Evolutionary conservation across 2,888 invertebrate genomes (phyloP).

Genomic region (Luperina testacea): DNA sequence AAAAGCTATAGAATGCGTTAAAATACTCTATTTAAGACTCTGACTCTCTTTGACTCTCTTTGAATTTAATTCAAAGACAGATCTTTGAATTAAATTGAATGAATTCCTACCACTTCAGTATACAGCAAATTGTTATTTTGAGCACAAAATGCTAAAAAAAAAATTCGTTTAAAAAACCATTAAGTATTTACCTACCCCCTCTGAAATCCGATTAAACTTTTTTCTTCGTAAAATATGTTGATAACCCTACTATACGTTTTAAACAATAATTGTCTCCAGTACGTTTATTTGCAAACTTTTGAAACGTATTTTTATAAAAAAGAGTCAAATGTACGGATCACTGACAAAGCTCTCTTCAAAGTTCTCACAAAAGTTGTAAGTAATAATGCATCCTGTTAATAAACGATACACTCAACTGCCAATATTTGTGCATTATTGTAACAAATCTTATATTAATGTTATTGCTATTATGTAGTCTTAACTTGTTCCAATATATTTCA

Average conservation of each 20-base stretch:
- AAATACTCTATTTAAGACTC: conserved; percentile 2
- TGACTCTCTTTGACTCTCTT: not conserved
- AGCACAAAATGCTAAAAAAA: not conserved
- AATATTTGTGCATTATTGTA: conserved; percentile 52
- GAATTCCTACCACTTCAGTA: not conserved
- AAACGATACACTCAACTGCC: conserved; percentile 24
- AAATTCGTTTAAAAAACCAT: not conserved
- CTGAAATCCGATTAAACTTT: no score
- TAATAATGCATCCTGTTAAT: not conserved
- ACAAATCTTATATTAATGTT: conserved; percentile 56
- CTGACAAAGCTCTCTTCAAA: not conserved
- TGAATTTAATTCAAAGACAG: not conserved
- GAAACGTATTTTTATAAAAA: not conserved
- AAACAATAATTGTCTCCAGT: not conserved
- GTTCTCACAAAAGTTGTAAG: not conserved
- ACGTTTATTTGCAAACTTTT: not conserved
- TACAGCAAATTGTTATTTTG: not conserved
- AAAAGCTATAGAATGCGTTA: not conserved
- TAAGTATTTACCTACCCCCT: not conserved
- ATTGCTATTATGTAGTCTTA: conserved; percentile 67
- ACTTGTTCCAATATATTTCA: conserved; percentile 62
- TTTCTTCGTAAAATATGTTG: not conserved
- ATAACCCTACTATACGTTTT: not conserved
- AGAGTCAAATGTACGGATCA: not conserved
- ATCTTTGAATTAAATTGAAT: not conserved